These are phyloP conservation scores for Halictus quadricinctus DNA, from an alignment of 2,888 invertebrate genomes.

Conservation along the genomic window DNA sequence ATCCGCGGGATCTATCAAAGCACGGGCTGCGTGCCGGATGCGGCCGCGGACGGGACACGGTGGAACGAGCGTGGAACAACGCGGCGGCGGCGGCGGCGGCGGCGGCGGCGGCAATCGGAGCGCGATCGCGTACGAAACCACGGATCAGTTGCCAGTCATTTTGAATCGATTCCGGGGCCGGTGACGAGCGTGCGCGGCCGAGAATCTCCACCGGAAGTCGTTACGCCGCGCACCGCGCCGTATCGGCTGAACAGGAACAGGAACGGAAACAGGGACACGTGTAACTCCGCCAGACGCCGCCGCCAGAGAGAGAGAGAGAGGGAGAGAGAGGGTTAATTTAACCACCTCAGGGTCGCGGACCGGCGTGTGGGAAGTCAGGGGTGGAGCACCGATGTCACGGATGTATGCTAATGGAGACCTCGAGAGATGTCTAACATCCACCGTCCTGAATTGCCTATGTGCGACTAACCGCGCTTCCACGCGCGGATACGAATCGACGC, in stretches of 20 bases:
- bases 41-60: background rate
- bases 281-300: conserved; percentile 47
- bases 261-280: conserved; percentile 47
- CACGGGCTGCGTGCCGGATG: background rate
- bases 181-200: background rate
- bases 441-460: conserved; percentile 72
- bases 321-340: conserved; percentile 74
- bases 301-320: conserved; percentile 43
- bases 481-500: conserved; percentile 15
- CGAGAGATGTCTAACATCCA: conserved; percentile 77
- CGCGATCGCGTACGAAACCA: conserved; percentile 30
- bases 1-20: background rate
- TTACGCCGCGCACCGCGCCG: conserved; percentile 2
- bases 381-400: conserved; percentile 73
- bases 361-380: conserved; percentile 72
- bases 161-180: conserved; percentile 33
- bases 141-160: conserved; percentile 42
- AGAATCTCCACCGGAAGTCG: conserved; percentile 44
- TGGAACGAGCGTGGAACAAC: background rate
- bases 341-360: conserved; percentile 60
- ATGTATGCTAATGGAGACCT: conserved; percentile 80
- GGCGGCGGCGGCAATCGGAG: background rate
- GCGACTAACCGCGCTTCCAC: conserved; percentile 56
- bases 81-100: too few relatives aligned
- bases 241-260: conserved; percentile 1